phyloP scores from a whole-genome alignment of 1,140 invertebrate species.

The Laupala kohalensis region DNA sequence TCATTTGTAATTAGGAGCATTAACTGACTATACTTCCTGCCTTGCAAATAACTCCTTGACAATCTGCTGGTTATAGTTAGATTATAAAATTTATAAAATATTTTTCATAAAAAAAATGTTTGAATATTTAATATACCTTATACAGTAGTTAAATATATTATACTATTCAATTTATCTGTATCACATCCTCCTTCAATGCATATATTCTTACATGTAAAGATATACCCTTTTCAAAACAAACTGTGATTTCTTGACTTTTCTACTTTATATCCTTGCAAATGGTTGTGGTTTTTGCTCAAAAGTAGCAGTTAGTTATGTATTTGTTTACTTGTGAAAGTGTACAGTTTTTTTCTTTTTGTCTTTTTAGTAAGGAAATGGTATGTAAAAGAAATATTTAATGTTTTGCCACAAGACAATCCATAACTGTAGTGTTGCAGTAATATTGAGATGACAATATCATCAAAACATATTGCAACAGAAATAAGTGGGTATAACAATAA shows the following conservation, averaged over 20 bases:
- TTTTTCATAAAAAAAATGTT: neutral
- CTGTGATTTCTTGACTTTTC: constrained; percentile 12
- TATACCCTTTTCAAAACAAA: constrained; percentile 6
- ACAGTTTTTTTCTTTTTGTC: constrained; percentile 3
- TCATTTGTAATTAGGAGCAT: constrained; percentile 1
- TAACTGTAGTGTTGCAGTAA: constrained; percentile 11
- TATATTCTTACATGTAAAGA: no score
- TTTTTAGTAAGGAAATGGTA: constrained; percentile 8
- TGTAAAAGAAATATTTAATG: constrained; percentile 5
- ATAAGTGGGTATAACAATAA: constrained; percentile 4
- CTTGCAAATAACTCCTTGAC: constrained; percentile 22
- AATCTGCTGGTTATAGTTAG: constrained; percentile 19
- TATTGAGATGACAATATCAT: constrained; percentile 11
- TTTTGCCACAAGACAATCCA: constrained; percentile 14
- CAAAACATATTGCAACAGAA: constrained; percentile 9
- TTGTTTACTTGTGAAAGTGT: constrained; percentile 1
- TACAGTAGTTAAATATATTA: neutral
- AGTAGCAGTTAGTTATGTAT: constrained; percentile 13
- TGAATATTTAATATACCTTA: neutral
- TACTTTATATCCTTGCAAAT: constrained; percentile 18
- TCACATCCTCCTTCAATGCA: no score
- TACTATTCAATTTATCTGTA: no score
- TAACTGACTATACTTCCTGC: constrained; percentile 6
- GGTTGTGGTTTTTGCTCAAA: constrained; percentile 24
- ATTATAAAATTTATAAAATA: constrained; percentile 15